Conservation (phyloP, 2,113 vertebrate species). For the Myotis brandtii region DNA sequence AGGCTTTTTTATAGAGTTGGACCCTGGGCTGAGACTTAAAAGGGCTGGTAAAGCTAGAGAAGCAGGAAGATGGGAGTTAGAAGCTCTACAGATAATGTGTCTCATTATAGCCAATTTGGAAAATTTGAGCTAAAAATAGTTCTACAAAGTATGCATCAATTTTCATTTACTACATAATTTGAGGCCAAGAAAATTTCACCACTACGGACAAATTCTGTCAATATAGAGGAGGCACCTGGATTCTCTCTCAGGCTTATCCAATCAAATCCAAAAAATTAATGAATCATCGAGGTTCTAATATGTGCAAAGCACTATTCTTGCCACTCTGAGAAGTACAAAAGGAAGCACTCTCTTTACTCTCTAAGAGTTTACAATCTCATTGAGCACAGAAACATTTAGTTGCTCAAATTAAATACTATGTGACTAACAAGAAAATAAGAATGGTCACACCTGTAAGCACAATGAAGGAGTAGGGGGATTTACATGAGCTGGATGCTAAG, state of each 20-base stretch:
- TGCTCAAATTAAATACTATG: not conserved
- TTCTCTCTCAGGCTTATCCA: not conserved
- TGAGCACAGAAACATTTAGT: not conserved
- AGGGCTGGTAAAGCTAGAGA: not conserved
- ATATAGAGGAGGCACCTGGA: not conserved
- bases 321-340: not conserved
- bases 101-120: not conserved
- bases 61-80: not conserved
- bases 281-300: constrained; percentile 5
- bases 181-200: constrained; percentile 16
- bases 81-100: not conserved
- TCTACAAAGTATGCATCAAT: not conserved
- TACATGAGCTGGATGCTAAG: not conserved
- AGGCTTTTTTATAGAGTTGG: not conserved
- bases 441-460: not conserved
- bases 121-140: constrained; percentile 41
- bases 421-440: not conserved
- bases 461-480: not conserved
- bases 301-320: not conserved
- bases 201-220: not conserved
- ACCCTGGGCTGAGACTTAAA: not conserved
- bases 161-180: constrained; percentile 22
- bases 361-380: not conserved
- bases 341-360: not conserved
- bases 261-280: not conserved